These are phyloP conservation scores for Emydura subglobosa DNA, from an alignment of 2,113 vertebrate species.

Conservation along the genomic window DNA sequence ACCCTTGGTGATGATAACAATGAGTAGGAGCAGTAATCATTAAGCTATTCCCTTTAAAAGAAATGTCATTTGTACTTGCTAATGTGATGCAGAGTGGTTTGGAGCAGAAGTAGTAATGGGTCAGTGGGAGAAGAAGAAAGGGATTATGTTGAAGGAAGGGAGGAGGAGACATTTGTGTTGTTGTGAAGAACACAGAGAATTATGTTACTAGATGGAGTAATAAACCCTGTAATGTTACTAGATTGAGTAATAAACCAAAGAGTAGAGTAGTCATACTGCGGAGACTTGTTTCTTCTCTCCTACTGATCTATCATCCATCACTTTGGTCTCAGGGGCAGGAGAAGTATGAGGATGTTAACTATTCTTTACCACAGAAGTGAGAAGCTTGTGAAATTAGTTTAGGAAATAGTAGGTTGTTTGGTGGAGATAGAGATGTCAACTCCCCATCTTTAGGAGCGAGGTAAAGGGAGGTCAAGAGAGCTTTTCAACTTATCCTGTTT, in stretches of 20 bases:
- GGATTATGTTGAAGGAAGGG: not conserved
- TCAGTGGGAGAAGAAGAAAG: not conserved
- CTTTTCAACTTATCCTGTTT: conserved; percentile 40
- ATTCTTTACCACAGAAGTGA: not conserved
- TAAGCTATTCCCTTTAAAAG: not conserved
- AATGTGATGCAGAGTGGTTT: not conserved
- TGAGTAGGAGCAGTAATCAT: not conserved
- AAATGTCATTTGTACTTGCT: not conserved
- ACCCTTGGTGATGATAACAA: not conserved
- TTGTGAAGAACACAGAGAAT: not conserved
- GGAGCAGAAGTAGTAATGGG: too few species aligned
- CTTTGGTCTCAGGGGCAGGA: not conserved
- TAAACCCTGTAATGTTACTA: not conserved
- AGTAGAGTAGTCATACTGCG: not conserved
- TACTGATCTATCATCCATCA: not conserved
- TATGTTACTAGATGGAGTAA: not conserved
- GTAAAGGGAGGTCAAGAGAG: conserved; percentile 1
- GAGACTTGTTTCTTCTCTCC: not conserved
- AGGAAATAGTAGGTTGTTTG: too few species aligned
- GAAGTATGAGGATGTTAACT: not conserved
- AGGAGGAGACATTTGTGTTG: not conserved
- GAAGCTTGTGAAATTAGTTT: conserved; percentile 20
- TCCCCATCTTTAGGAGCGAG: too few species aligned
- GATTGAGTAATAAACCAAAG: not conserved
- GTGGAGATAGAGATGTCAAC: too few species aligned